These are phyloP conservation scores for Clarias fuscus DNA, from an alignment of 2,797 vertebrate species.

Conservation along the genomic window DNA sequence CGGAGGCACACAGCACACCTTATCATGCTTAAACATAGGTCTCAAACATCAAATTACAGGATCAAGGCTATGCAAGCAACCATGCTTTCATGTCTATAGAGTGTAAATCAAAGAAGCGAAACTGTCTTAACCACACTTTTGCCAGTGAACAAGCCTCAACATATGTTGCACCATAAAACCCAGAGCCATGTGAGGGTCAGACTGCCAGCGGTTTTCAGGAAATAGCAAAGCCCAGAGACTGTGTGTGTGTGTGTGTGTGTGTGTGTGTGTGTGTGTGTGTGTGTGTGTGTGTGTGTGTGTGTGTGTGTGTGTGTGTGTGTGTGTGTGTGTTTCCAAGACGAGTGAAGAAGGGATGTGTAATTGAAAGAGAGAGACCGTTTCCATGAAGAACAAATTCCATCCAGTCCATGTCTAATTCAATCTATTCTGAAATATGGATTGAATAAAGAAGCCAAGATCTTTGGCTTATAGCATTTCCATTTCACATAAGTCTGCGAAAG, in stretches of 20 bases:
- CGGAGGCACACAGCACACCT: slow-evolving; percentile 32
- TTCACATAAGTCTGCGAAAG: neutral
- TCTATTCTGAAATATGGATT: slow-evolving; percentile 37
- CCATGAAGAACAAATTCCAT: slow-evolving; percentile 40
- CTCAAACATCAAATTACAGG: slow-evolving; percentile 53
- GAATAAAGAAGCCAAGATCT: slow-evolving; percentile 31
- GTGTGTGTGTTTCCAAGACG: slow-evolving; percentile 6
- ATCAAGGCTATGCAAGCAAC: slow-evolving; percentile 38
- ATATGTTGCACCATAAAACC: slow-evolving; percentile 41
- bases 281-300: slow-evolving; percentile 9
- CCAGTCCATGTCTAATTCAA: slow-evolving; percentile 42
- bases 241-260: neutral
- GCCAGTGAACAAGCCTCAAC: slow-evolving; percentile 48
- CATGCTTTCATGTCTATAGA: slow-evolving; percentile 43
- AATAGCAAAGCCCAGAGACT: slow-evolving; percentile 11
- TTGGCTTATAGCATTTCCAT: slow-evolving; percentile 9
- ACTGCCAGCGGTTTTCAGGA: slow-evolving; percentile 16
- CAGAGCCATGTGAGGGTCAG: slow-evolving; percentile 33
- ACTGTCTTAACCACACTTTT: slow-evolving; percentile 28
- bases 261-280: neutral
- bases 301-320: neutral
- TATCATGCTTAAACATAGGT: slow-evolving; percentile 45
- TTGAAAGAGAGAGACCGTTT: slow-evolving; percentile 37
- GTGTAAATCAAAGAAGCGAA: slow-evolving; percentile 47
- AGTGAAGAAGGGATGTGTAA: slow-evolving; percentile 41